These are phyloP conservation scores for Buteo buteo DNA, from an alignment of 2,113 vertebrate species.

Conservation along the genomic window DNA sequence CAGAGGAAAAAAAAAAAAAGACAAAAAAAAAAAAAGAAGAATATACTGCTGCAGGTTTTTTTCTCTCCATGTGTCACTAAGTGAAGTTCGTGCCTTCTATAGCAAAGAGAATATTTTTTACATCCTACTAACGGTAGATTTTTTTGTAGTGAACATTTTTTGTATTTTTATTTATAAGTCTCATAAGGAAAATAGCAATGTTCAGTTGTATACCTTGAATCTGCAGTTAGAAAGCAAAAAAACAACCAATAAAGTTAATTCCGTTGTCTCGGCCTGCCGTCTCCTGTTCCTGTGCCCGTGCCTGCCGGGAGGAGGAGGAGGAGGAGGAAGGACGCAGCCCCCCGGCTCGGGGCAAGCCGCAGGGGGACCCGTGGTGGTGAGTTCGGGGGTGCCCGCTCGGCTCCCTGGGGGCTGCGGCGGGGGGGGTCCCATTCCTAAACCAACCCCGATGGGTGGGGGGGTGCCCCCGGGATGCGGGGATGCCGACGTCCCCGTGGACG, in stretches of 20 bases:
- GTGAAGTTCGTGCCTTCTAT: conserved; percentile 99
- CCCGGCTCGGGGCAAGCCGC: not conserved
- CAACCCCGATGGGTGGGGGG: accelerated
- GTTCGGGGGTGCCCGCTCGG: not conserved
- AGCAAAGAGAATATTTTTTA: conserved; percentile 97
- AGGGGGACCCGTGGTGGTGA: not conserved
- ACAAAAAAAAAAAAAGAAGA: conserved; percentile 19
- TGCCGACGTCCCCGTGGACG: accelerated
- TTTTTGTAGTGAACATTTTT: conserved; percentile 97
- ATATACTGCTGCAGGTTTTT: conserved; percentile 98
- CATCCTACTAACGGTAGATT: conserved; percentile 98
- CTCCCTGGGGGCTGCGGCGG: accelerated
- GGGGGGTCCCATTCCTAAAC: not conserved
- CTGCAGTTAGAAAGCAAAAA: conserved; percentile 88
- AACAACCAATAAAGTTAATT: conserved; percentile 85
- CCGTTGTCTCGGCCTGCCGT: conserved; percentile 71
- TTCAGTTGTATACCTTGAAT: conserved; percentile 98
- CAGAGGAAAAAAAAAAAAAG: conserved; percentile 73
- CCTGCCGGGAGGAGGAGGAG: not conserved
- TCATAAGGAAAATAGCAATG: conserved; percentile 95
- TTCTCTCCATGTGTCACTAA: conserved; percentile 99
- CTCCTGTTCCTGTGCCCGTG: not conserved
- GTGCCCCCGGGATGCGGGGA: not conserved
- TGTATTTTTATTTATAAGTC: conserved; percentile 99
- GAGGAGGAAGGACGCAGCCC: not conserved